Evolutionary conservation across 1,140 invertebrate species (phyloP).

Genomic region (Maniola jurtina): DNA sequence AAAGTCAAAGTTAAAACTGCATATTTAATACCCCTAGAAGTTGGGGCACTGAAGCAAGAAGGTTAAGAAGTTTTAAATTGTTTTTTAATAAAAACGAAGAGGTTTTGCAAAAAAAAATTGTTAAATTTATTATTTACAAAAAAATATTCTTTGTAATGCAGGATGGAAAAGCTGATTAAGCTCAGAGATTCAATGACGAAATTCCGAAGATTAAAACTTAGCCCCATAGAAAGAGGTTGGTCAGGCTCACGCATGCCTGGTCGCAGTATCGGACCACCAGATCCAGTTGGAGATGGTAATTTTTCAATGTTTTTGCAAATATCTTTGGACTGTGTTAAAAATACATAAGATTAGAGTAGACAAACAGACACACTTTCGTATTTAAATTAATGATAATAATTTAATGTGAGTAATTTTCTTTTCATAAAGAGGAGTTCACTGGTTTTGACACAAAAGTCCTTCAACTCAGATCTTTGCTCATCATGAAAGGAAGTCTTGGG

Average conservation of each 20-base stretch:
- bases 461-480: constrained; percentile 88
- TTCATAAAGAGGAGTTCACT: constrained; percentile 87
- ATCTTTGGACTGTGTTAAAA: background rate
- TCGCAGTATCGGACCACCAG: constrained; percentile 91
- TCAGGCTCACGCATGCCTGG: constrained; percentile 90
- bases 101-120: too few species aligned
- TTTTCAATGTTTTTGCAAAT: background rate
- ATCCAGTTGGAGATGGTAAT: constrained; percentile 87
- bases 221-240: constrained; percentile 94
- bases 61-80: too few species aligned
- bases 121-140: too few species aligned
- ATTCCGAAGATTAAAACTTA: constrained; percentile 81
- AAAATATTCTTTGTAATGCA: constrained; percentile 25
- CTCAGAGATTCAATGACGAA: constrained; percentile 85
- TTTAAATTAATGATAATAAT: background rate
- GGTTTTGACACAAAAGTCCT: constrained; percentile 93
- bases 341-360: background rate
- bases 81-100: too few species aligned
- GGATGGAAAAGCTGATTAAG: constrained; percentile 84
- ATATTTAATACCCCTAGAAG: too few species aligned
- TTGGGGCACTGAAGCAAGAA: too few species aligned
- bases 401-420: constrained; percentile 13
- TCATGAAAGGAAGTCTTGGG: constrained; percentile 93
- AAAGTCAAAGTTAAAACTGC: too few species aligned
- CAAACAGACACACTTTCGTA: background rate